Base-by-base conservation (phyloP, 2,888 invertebrate genomes). In the Dione juno region DNA sequence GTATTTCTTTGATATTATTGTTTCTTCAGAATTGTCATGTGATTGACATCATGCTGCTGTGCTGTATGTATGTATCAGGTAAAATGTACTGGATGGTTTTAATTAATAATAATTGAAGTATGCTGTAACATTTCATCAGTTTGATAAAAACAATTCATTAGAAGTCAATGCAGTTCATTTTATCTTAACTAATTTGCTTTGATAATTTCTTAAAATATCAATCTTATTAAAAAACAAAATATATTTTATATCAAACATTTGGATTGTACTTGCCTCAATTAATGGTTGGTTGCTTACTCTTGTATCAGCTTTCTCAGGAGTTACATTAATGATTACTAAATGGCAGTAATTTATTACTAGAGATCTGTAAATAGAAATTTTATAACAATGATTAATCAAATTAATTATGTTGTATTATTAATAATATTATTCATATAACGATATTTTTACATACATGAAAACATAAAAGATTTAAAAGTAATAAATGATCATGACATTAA, bases 271-370 rank as follows among this genome's bases (percentile, higher is more conserved):
- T 92, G 96, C 95, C 92, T 96, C 96, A 82, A 95, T 94, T 13
- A 95, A 86, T 19, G 94, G 92, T 80, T 96, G 96, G 83, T 95
- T 96, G 43, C 95, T 95, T 10, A 98, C 96, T 84, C 95, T 94
- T 0, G 96, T 95, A 66, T 97, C 96, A 43, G 96, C 95, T 77
- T 96, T 97, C 75, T 97, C 94, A 0, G 98, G 98, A 77, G 96
- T 97, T 11, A 98, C 95, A 87, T 98, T 98, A 48, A 99, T 94
- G 69, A 99, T 95, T 0, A 98, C 97, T 79, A 99, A 92, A 87
- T 99, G 98, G 81, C 98, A 98, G 86, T 97, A 96, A 83, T 97
- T 96, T 74, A 99, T 95, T 0, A 96, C 94, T 74, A 98, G 90
- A 63, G 96, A 89, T 78, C 96, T 95, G 88, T 75, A 90, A 93